Conservation (phyloP, 2,113 vertebrate genomes). For the Pedionomus torquatus region DNA sequence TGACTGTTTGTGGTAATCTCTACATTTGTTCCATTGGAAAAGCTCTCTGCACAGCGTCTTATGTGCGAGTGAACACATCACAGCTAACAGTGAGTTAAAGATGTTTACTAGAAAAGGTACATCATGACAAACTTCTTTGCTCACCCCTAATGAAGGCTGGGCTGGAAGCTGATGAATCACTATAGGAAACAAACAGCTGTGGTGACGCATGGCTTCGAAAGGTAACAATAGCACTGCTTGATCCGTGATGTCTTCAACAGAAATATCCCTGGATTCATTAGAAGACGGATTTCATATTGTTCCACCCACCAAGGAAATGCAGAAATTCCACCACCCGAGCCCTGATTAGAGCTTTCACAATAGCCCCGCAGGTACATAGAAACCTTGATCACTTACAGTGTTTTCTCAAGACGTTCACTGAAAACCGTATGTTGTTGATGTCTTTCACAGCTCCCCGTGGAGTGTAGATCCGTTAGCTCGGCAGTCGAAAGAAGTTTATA, state of each 20-base stretch:
- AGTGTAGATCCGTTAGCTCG: not conserved
- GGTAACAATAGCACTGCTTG: constrained; percentile 25
- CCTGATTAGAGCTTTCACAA: not conserved
- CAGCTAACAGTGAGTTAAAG: not conserved
- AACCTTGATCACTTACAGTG: not conserved
- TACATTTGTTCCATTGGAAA: not conserved
- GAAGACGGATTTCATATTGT: not conserved
- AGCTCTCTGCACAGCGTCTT: not conserved
- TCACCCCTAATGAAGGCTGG: constrained; percentile 32
- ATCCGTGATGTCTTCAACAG: not conserved
- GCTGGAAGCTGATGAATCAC: constrained; percentile 52
- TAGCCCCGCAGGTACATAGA: not conserved
- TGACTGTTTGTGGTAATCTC: not conserved
- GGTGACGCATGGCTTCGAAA: constrained; percentile 23
- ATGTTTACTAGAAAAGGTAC: not conserved
- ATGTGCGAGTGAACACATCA: not conserved
- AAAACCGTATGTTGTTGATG: not conserved
- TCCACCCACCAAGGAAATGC: not conserved
- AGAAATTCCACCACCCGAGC: not conserved
- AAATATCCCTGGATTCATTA: not conserved
- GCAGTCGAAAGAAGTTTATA: not conserved
- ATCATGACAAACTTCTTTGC: constrained; percentile 36
- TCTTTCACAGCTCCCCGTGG: not conserved
- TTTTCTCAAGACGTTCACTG: not conserved
- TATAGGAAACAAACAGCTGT: constrained; percentile 50